Evolutionary conservation across 2,797 vertebrate genomes (phyloP).

Genomic region (Phataginus tricuspis): DNA sequence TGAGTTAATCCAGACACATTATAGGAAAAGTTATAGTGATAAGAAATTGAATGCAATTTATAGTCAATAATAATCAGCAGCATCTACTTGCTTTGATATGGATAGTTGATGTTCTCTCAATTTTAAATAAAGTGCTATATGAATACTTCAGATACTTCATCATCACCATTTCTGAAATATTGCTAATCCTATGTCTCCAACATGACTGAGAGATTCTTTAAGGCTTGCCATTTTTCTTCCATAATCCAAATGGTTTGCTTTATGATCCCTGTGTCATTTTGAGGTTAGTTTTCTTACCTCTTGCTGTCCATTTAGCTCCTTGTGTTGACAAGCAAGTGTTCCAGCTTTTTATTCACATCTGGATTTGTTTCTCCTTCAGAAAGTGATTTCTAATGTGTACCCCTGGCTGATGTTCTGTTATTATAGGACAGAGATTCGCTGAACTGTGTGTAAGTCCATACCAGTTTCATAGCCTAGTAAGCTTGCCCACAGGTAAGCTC

Average conservation of each 20-base stretch:
- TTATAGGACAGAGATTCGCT: background rate
- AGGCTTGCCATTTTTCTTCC: background rate
- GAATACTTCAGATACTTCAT: background rate
- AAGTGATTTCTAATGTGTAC: background rate
- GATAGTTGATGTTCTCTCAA: background rate
- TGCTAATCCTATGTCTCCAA: background rate
- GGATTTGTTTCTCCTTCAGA: background rate
- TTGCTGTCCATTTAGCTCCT: background rate
- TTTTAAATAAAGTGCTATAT: background rate
- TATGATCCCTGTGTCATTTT: background rate
- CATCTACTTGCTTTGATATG: background rate
- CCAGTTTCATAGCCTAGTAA: background rate
- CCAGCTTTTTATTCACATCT: background rate
- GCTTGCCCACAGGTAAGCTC: background rate
- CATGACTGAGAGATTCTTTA: background rate
- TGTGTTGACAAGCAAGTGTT: background rate
- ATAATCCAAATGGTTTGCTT: background rate
- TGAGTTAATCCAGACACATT: background rate
- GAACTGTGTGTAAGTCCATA: background rate
- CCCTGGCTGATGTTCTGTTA: background rate
- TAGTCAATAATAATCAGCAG: background rate
- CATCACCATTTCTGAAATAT: background rate
- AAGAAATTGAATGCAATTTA: background rate
- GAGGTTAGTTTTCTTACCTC: background rate
- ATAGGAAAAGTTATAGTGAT: background rate